Percentiles rank a stretch among this genome's conserved stretches.
Evolutionary conservation across 2,797 vertebrate species (phyloP).

Genomic region (Lates japonicus): DNA sequence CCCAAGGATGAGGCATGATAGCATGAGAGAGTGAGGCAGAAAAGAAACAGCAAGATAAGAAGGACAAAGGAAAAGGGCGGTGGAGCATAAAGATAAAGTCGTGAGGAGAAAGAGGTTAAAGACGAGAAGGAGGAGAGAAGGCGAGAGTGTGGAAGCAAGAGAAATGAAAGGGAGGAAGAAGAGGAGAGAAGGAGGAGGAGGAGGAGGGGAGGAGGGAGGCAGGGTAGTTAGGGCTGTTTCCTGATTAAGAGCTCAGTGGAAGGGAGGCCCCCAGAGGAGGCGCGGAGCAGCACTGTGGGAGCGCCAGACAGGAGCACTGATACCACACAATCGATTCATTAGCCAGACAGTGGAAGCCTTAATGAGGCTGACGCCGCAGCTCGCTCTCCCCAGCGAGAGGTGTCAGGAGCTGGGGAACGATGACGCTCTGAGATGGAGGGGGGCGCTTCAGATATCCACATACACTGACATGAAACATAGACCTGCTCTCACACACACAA

Average conservation of each 20-base stretch:
- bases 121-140: constrained; percentile 51
- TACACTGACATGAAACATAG: constrained; percentile 58
- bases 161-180: constrained; percentile 62
- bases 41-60: constrained; percentile 71
- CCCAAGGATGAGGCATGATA: constrained; percentile 68
- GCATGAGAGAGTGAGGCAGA: constrained; percentile 46
- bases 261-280: constrained; percentile 80
- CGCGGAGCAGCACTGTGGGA: constrained; percentile 74
- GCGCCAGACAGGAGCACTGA: constrained; percentile 82
- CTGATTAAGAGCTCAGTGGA: constrained; percentile 86
- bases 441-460: constrained; percentile 62
- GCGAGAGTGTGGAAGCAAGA: constrained; percentile 48
- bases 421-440: constrained; percentile 55
- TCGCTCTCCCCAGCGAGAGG: constrained; percentile 74
- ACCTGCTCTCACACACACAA: constrained; percentile 44
- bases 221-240: constrained; percentile 85
- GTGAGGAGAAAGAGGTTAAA: constrained; percentile 52
- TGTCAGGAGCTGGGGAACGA: constrained; percentile 72
- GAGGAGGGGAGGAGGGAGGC: no score
- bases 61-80: constrained; percentile 76
- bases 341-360: constrained; percentile 82
- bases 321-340: constrained; percentile 88
- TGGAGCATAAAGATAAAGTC: constrained; percentile 78
- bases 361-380: constrained; percentile 82
- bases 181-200: constrained; percentile 27